Percentiles rank a stretch among this genome's conserved stretches.
These are phyloP conservation scores for Theropithecus gelada DNA, from an alignment of 2,113 vertebrate genomes.

Conservation along the genomic window DNA sequence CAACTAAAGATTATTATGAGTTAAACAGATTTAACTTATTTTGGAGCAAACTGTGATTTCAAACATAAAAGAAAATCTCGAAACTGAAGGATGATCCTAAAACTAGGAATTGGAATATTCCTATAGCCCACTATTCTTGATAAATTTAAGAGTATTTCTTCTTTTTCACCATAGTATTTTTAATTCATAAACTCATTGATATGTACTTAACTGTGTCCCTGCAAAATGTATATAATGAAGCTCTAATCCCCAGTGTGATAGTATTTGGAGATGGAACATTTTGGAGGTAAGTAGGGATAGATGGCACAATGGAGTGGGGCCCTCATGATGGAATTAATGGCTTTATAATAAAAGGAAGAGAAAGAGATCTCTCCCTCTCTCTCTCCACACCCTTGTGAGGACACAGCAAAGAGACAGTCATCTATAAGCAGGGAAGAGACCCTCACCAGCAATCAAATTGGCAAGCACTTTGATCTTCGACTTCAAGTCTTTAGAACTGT, in stretches of 20 bases:
- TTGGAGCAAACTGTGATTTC: neutral
- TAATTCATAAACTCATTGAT: neutral
- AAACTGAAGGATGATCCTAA: neutral
- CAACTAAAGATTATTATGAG: neutral
- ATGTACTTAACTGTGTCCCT: neutral
- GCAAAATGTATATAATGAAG: neutral
- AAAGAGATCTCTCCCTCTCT: neutral
- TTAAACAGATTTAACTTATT: neutral
- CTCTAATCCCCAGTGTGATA: neutral
- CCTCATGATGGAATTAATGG: neutral
- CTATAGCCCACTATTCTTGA: neutral
- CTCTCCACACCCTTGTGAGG: neutral
- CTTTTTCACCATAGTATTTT: neutral
- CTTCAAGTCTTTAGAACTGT: neutral
- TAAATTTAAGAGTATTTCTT: neutral
- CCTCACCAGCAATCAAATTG: neutral
- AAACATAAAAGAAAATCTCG: neutral
- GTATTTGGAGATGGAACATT: neutral
- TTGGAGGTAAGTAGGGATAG: neutral
- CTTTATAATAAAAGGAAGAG: too few species aligned
- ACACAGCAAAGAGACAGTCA: neutral
- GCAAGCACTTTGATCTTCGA: neutral
- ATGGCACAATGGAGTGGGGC: neutral
- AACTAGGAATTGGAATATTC: neutral
- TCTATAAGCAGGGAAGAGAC: neutral